These are phyloP conservation scores for Heliconius aoede DNA, from an alignment of 2,888 invertebrate genomes.

Conservation along the genomic window DNA sequence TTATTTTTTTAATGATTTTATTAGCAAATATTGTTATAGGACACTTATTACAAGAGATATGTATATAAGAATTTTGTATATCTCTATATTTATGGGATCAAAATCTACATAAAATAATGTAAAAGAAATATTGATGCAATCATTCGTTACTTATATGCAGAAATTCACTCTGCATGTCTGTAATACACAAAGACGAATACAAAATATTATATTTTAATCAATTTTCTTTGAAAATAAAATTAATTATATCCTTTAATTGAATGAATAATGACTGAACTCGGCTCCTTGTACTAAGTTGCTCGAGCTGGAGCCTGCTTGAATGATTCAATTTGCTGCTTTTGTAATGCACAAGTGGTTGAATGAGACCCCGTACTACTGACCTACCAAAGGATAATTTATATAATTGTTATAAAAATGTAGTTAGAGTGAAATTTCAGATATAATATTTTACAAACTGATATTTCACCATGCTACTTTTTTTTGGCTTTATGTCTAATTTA, in stretches of 20 bases:
- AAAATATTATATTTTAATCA: not conserved
- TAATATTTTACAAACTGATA: no score
- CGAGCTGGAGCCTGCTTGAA: constrained; percentile 14
- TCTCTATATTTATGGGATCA: no score
- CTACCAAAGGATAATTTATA: not conserved
- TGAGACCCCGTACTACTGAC: constrained; percentile 3
- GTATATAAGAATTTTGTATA: no score
- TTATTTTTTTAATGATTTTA: not conserved
- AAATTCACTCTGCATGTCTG: not conserved
- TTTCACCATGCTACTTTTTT: no score
- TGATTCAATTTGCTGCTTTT: constrained; percentile 34
- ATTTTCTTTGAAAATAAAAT: not conserved
- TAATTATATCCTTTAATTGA: constrained; percentile 54
- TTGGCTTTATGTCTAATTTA: no score
- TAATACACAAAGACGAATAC: not conserved
- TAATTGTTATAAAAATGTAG: not conserved
- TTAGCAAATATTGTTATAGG: not conserved
- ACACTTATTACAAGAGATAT: no score
- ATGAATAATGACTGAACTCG: constrained; percentile 51
- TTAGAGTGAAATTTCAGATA: not conserved
- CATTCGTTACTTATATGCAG: not conserved
- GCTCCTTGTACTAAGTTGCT: constrained; percentile 8
- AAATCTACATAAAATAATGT: not conserved
- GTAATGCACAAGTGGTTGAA: constrained; percentile 16
- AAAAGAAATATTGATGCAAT: not conserved